These are phyloP conservation scores for Zeuzera pyrina DNA, from an alignment of 2,888 invertebrate species.

Conservation along the genomic window DNA sequence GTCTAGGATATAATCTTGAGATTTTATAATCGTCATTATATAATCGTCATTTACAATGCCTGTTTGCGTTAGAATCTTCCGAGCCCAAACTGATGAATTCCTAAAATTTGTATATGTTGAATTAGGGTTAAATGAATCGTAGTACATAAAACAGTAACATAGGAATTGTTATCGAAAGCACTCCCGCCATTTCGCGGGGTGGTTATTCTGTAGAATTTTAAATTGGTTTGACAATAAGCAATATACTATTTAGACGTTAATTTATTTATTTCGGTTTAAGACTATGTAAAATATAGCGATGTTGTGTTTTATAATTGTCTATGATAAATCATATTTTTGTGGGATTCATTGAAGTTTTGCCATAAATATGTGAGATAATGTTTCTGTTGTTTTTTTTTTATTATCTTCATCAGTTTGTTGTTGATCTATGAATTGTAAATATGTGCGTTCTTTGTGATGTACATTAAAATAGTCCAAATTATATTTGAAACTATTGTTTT, in stretches of 20 bases:
- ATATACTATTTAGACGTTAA: conserved; percentile 55
- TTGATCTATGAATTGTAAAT: conserved; percentile 44
- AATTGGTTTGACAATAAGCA: conserved; percentile 69
- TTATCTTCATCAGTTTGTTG: conserved; percentile 33
- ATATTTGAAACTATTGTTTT: too few relatives aligned
- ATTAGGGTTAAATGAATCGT: conserved; percentile 18
- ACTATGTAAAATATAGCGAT: conserved; percentile 64
- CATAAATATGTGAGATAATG: conserved; percentile 66
- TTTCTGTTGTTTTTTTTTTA: conserved; percentile 60
- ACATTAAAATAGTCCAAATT: conserved; percentile 27
- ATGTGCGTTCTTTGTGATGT: conserved; percentile 43
- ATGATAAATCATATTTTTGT: conserved; percentile 31
- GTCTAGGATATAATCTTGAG: too few relatives aligned
- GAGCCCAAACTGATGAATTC: conserved; percentile 25
- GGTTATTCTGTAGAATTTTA: conserved; percentile 33
- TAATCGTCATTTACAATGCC: too few relatives aligned
- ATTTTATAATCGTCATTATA: too few relatives aligned
- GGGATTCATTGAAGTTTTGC: conserved; percentile 52
- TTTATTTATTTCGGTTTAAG: conserved; percentile 71
- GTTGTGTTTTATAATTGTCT: conserved; percentile 70
- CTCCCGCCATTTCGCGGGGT: conserved; percentile 3
- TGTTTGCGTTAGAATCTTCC: too few relatives aligned
- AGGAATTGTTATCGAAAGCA: conserved; percentile 34
- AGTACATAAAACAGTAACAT: conserved; percentile 17
- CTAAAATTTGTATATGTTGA: conserved; percentile 32